Evolutionary conservation across 2,113 vertebrate species (phyloP).

Genomic region (Lampris incognitus): DNA sequence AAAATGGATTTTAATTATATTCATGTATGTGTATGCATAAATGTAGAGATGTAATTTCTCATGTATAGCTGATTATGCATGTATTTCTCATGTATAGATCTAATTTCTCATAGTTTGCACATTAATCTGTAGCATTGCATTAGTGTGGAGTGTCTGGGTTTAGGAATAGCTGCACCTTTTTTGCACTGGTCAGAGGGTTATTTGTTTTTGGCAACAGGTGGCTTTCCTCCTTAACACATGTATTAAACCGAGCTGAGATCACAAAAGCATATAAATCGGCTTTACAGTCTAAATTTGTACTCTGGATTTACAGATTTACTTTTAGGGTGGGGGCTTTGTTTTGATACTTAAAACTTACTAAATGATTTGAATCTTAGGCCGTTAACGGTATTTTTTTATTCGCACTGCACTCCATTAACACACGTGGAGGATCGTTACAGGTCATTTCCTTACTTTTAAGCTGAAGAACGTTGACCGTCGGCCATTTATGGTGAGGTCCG

Average conservation of each 20-base stretch:
- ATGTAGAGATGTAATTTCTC: too few relatives aligned
- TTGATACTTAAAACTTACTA: slow-evolving; percentile 23
- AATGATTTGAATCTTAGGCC: not conserved
- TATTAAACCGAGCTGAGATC: slow-evolving; percentile 38
- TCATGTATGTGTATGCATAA: too few relatives aligned
- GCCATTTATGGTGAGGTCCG: not conserved
- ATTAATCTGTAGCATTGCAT: slow-evolving; percentile 40
- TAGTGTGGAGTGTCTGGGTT: slow-evolving; percentile 22
- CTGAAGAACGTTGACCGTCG: not conserved
- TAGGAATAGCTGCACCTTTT: slow-evolving; percentile 34
- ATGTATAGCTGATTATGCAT: slow-evolving; percentile 22
- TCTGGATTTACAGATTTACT: slow-evolving; percentile 23
- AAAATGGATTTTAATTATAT: slow-evolving; percentile 23
- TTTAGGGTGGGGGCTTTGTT: slow-evolving; percentile 11
- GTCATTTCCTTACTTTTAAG: not conserved
- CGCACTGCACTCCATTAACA: not conserved
- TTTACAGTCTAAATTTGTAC: slow-evolving; percentile 29
- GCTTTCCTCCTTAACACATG: slow-evolving; percentile 19
- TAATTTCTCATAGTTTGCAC: slow-evolving; percentile 26
- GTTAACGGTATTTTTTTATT: not conserved
- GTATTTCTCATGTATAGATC: slow-evolving; percentile 7
- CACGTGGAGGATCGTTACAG: not conserved
- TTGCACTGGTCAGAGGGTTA: slow-evolving; percentile 58
- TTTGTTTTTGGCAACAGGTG: slow-evolving; percentile 56
- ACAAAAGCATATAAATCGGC: slow-evolving; percentile 50